A percentile compares a stretch with the other conserved stretches of the same genome.
phyloP scores from a whole-genome alignment of 2,113 vertebrate genomes.

The Rhinoderma darwinii region DNA sequence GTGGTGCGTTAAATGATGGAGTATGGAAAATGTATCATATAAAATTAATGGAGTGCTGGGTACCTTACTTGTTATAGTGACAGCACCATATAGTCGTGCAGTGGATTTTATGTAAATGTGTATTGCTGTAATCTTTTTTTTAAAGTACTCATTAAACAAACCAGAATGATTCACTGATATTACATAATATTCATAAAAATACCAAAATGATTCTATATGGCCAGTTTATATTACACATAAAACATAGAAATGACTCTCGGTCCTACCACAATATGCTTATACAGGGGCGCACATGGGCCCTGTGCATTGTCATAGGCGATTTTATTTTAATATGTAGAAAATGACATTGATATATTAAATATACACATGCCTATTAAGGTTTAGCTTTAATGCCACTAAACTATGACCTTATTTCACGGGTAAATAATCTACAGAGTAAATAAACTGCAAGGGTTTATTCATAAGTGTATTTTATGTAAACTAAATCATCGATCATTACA shows the following conservation, averaged over 20 bases:
- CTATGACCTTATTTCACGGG: conserved; percentile 35
- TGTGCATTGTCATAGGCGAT: background rate
- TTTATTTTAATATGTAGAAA: background rate
- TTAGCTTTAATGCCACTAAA: background rate
- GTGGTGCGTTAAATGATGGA: background rate
- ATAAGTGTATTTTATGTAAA: conserved; percentile 38
- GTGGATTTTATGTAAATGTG: background rate
- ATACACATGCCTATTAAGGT: background rate
- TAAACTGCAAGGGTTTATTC: conserved; percentile 34
- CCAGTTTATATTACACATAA: background rate
- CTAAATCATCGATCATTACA: conserved; percentile 26
- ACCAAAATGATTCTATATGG: no score
- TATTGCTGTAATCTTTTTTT: background rate
- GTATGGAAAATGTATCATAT: background rate
- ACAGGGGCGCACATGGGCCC: background rate
- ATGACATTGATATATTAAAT: conserved; percentile 37
- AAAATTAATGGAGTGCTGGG: background rate
- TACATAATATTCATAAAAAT: background rate
- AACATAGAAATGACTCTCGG: background rate
- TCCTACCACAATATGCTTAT: background rate
- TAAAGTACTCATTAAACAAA: background rate
- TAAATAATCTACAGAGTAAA: conserved; percentile 30
- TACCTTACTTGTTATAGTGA: background rate
- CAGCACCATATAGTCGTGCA: background rate
- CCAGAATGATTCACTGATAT: background rate